Evolutionary conservation across 2,888 invertebrate genomes (phyloP), one percentile per base, ranked within the genome.

Genomic region (Macropis europaea): DNA sequence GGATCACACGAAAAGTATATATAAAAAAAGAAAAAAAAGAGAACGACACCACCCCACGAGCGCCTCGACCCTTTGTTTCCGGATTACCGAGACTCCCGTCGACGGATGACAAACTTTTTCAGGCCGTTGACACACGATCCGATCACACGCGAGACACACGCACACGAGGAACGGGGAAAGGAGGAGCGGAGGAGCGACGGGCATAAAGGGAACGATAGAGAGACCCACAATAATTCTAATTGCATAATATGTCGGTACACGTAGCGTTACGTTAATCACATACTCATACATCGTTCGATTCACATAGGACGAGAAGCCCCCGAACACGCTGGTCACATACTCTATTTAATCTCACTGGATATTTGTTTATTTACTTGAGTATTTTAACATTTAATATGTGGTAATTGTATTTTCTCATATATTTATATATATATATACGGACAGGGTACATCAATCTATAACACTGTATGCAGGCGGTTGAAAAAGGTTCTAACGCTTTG

Each of bases 361-460:
- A 54, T 50, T 17, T 47, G 0, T 64, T 17, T 45, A 32, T 19
- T 43, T 53, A 53, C 19, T 42, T 36, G 15, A 9, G 9, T 34
- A 56, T 15, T 68, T 42, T 28, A 6, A 50, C 54, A 62, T 30
- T 64, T 26, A 45, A 32, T 40, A 50, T 45, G 40, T 56, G 68
- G 56, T 61, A 52, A 56, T 52, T 56, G 56, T 52, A 68, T 40
- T 50, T 57, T n/a, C n/a, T n/a, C n/a, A n/a, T n/a, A n/a, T n/a
- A n/a, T n/a, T n/a, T n/a, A n/a, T n/a, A n/a, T n/a, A n/a, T n/a
- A n/a, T 38, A 38, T 26, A 52, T 61, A 62, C 61, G 2, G 9
- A 47, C 47, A 56, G 28, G 54, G 26, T 34, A 56, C 38, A 36
- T 7, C 9, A n/a, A 36, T 36, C 13, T 7, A n/a, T 11, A 36